Evolutionary conservation across 2,888 invertebrate species (phyloP).

Genomic region (Spodoptera picta): DNA sequence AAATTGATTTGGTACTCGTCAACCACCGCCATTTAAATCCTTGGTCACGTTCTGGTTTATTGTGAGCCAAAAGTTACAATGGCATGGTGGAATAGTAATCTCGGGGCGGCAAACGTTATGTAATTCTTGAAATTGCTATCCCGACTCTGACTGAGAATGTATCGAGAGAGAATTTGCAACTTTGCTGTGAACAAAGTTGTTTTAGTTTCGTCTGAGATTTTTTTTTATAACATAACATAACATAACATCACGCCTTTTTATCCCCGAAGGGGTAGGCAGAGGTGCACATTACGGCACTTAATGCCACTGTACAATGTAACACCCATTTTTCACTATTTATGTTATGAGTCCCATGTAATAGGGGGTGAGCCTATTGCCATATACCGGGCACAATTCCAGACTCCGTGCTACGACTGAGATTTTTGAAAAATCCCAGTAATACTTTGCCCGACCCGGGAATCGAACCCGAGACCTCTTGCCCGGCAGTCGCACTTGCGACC

Average conservation of each 20-base stretch:
- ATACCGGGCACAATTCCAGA: too few species aligned
- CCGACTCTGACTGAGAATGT: constrained; percentile 17
- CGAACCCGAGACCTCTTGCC: too few species aligned
- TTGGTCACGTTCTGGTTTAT: constrained; percentile 82
- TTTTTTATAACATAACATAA: not conserved
- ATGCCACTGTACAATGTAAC: too few species aligned
- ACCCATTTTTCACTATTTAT: too few species aligned
- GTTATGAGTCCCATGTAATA: too few species aligned
- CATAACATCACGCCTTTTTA: too few species aligned
- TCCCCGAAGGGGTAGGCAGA: too few species aligned
- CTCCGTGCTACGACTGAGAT: too few species aligned
- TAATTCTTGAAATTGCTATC: constrained; percentile 73
- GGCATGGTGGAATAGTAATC: constrained; percentile 71
- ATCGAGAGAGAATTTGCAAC: constrained; percentile 20
- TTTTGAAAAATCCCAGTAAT: too few species aligned
- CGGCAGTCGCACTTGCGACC: too few species aligned
- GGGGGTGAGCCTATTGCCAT: not conserved
- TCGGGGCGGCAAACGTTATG: constrained; percentile 69
- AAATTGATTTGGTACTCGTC: constrained; percentile 81
- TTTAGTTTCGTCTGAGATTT: not conserved
- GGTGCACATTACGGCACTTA: too few species aligned
- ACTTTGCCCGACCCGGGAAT: too few species aligned
- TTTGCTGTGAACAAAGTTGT: constrained; percentile 2
- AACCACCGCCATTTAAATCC: constrained; percentile 79
- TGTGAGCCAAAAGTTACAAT: constrained; percentile 84